These are phyloP conservation scores for Odontomachus brunneus DNA, from an alignment of 1,140 invertebrate genomes.

Conservation along the genomic window DNA sequence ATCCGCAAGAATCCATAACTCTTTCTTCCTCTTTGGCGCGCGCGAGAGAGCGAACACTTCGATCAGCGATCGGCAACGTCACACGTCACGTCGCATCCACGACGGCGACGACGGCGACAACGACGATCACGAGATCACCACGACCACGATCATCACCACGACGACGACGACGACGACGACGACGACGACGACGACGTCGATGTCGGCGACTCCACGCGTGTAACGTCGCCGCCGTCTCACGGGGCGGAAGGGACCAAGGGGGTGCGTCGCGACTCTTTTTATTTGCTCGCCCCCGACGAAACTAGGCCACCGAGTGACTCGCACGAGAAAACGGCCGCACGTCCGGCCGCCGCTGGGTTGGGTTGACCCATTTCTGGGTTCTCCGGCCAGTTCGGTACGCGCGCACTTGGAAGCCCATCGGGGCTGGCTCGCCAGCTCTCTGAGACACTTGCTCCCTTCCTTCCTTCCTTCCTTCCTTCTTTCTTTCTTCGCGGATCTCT, in stretches of 20 bases:
- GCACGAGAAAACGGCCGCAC: conserved; percentile 55
- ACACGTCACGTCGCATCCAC: conserved; percentile 21
- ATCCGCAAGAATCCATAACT: conserved; percentile 52
- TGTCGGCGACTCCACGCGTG: background rate
- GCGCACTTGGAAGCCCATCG: conserved; percentile 53
- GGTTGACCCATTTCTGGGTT: conserved; percentile 71
- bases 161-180: conserved; percentile 9
- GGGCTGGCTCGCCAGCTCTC: background rate
- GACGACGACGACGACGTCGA: background rate
- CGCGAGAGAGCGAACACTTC: background rate
- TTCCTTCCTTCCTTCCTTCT: background rate
- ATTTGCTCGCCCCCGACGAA: conserved; percentile 51
- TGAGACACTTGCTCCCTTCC: background rate
- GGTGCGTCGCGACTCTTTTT: conserved; percentile 45
- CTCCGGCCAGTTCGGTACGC: conserved; percentile 34
- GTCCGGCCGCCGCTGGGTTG: conserved; percentile 60
- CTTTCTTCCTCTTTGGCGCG: background rate
- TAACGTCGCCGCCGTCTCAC: conserved; percentile 11
- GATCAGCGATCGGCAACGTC: conserved; percentile 37
- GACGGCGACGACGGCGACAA: conserved; percentile 2
- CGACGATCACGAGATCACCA: background rate
- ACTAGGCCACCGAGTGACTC: conserved; percentile 70
- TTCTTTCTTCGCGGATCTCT: conserved; percentile 12
- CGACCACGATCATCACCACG: too few relatives aligned
- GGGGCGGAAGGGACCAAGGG: background rate